phyloP scores from a whole-genome alignment of 2,113 vertebrate species.

The Gulo gulo region DNA sequence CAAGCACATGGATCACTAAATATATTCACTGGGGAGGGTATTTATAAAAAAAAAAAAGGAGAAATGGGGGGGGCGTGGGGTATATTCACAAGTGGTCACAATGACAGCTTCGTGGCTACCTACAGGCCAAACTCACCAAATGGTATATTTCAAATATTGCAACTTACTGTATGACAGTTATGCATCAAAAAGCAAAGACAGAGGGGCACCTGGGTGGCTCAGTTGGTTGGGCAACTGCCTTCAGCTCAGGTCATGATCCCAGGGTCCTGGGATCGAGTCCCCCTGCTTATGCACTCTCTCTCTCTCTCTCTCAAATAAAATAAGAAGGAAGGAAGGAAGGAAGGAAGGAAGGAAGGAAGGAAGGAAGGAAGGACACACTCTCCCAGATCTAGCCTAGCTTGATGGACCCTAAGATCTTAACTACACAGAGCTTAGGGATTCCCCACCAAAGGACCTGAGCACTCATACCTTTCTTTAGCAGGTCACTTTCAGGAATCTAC shows the following conservation, averaged over 20 bases:
- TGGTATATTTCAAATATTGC: background rate
- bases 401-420: no score
- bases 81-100: no score
- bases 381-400: background rate
- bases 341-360: no score
- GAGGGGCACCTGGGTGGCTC: no score
- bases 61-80: background rate
- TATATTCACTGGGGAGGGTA: background rate
- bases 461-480: background rate
- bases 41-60: no score
- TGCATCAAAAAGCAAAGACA: background rate
- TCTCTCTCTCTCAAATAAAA: no score
- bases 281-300: no score
- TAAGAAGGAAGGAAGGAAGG: background rate
- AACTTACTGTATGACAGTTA: background rate
- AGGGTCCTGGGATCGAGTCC: no score
- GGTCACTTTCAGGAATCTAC: background rate
- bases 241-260: no score
- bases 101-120: background rate
- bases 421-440: background rate
- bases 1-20: fast-evolving
- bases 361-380: background rate
- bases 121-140: background rate
- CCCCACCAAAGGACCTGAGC: background rate
- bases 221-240: no score